These are phyloP conservation scores for Promerops cafer DNA, from an alignment of 2,113 vertebrate species.

Conservation along the genomic window DNA sequence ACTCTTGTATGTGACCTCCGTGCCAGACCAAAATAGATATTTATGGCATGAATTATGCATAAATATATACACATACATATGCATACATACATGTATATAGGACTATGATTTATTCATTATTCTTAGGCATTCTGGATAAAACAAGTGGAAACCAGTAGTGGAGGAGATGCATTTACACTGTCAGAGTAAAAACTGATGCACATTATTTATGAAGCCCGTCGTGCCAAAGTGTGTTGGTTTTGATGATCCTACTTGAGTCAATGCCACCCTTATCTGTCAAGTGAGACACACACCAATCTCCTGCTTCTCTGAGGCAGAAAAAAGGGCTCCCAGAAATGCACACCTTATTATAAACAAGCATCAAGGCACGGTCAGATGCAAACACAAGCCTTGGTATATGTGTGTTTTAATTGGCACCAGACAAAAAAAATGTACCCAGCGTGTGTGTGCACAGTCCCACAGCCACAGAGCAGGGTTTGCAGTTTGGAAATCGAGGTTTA, in stretches of 20 bases:
- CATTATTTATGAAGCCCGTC: conserved; percentile 55
- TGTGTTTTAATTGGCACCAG: conserved; percentile 10
- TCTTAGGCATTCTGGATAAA: conserved; percentile 18
- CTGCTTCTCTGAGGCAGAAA: not conserved
- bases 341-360: not conserved
- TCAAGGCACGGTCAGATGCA: not conserved
- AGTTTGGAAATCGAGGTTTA: not conserved
- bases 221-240: conserved; percentile 43
- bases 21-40: not conserved
- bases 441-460: not conserved
- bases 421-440: not conserved
- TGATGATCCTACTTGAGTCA: conserved; percentile 15
- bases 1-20: not conserved
- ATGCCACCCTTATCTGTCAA: conserved; percentile 34
- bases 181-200: conserved; percentile 39
- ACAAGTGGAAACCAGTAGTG: conserved; percentile 24
- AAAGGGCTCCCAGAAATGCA: not conserved
- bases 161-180: conserved; percentile 30
- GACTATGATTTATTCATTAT: conserved; percentile 33
- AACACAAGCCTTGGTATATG: not conserved
- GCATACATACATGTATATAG: conserved; percentile 23
- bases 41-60: conserved; percentile 16
- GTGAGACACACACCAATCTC: not conserved
- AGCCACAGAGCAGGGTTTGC: not conserved
- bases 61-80: not conserved